A percentile compares a stretch with the other conserved stretches of the same genome.
phyloP scores from a whole-genome alignment of 2,797 vertebrate species.

The Picus viridis region DNA sequence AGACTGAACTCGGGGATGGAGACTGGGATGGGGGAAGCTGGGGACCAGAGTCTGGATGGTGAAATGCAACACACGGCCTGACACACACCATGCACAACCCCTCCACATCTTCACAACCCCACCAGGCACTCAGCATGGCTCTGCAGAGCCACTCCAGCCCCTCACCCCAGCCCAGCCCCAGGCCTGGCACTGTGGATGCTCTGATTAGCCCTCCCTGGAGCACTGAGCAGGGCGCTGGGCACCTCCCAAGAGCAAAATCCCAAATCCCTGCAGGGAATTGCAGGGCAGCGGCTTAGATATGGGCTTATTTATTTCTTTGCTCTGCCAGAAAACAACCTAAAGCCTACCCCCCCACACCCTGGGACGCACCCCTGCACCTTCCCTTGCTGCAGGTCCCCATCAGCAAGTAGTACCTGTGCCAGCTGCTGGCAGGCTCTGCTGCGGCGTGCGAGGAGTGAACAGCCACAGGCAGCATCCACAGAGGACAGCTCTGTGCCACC shows the following conservation, averaged over 20 bases:
- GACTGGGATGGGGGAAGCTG: not conserved
- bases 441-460: not conserved
- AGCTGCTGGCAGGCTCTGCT: not conserved
- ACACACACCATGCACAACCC: not conserved
- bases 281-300: accelerated
- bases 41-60: accelerated
- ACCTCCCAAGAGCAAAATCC: not conserved
- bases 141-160: accelerated
- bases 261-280: not conserved
- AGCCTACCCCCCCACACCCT: not conserved
- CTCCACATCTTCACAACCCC: not conserved
- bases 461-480: not conserved
- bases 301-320: not conserved
- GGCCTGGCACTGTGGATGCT: not conserved
- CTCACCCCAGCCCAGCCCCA: not conserved
- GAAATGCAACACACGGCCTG: accelerated
- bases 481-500: not conserved
- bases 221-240: accelerated
- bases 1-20: not conserved
- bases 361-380: accelerated
- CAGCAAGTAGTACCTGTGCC: not conserved
- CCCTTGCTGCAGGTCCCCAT: accelerated
- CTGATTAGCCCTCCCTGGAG: not conserved
- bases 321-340: not conserved
- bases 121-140: accelerated